Percentiles rank a stretch among this genome's conserved stretches.
Conservation (phyloP, 2,888 invertebrate species). For the Dolomedes plantarius region DNA sequence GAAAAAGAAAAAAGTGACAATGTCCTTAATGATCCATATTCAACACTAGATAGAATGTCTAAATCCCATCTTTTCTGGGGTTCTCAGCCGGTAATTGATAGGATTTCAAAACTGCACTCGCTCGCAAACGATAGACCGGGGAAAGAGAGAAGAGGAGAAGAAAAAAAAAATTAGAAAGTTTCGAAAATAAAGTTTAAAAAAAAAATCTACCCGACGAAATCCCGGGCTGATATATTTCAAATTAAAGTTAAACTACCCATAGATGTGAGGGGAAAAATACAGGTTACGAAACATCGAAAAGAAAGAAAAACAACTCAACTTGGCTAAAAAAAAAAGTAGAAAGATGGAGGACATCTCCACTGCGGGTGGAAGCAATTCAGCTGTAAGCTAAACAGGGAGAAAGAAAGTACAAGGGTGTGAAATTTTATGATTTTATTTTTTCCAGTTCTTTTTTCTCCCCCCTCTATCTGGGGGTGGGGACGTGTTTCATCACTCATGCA, state of each 20-base stretch:
- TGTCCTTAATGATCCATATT: conserved; percentile 63
- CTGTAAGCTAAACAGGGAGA: conserved; percentile 58
- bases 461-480: conserved; percentile 8
- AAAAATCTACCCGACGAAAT: conserved; percentile 27
- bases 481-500: conserved; percentile 68
- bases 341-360: conserved; percentile 53
- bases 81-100: conserved; percentile 60
- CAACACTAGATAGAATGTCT: conserved; percentile 54
- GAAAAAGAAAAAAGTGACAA: not conserved
- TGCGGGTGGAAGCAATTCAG: conserved; percentile 42
- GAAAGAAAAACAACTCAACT: conserved; percentile 16
- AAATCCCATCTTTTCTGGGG: conserved; percentile 28
- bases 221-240: conserved; percentile 68
- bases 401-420: conserved; percentile 32
- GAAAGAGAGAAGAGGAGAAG: conserved; percentile 8
- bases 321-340: not conserved
- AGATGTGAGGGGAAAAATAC: conserved; percentile 59
- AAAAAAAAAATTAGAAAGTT: conserved; percentile 8
- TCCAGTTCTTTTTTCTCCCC: conserved; percentile 24
- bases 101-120: conserved; percentile 50
- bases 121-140: conserved; percentile 38
- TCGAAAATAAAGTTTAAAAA: conserved; percentile 12
- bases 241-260: conserved; percentile 71
- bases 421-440: conserved; percentile 70
- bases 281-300: conserved; percentile 66